Evolutionary conservation across 2,797 vertebrate species (phyloP), one percentile per base, ranked within the genome.

Genomic region (Cyprinodon diabolis): DNA sequence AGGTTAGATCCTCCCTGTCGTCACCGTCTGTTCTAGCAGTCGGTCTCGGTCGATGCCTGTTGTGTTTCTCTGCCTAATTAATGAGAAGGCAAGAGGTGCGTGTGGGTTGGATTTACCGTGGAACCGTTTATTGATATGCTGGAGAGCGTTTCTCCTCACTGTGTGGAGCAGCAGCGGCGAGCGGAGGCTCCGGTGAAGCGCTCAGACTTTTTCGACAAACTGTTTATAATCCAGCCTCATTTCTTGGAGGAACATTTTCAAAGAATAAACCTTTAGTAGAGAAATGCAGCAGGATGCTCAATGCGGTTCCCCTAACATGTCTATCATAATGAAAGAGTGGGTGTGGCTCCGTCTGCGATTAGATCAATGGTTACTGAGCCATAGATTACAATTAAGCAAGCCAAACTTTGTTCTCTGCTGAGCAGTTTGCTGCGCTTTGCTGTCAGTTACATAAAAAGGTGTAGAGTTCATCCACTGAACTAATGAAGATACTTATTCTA

Each of bases 101-200:
- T 62, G 66, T 49, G 45, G 56, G 13, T n/a, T n/a, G 56, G 52
- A 51, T 71, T 75, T n/a, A 0, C 0, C 15, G 17, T 56, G 14
- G 40, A 49, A 6, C 25, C 72, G 40, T 71, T 66, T 57, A 51
- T 71, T 80, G 7, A 35, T 79, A 55, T 47, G n/a, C 56, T 13
- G 19, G 10, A 25, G 40, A 14, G 25, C 1, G 11, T 49, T 58
- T 67, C 30, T 65, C 45, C 15, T 2, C 17, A 51, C 23, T 6
- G 56, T 4, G 47, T 51, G n/a, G 15, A 52, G 56, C 15, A 56
- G 19, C 35, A 11, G 25, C 19, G 57, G 48, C 37, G 23, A 69
- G 35, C 30, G 10, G 14, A 52, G 45, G n/a, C 66, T 13, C 17
- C 52, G n/a, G 40, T 55, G 23, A 55, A 72, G 14, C 51, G 43